Percentiles rank a stretch among this genome's conserved stretches.
phyloP scores from a whole-genome alignment of 2,888 invertebrate genomes.

The Pristionchus arcanus region DNA sequence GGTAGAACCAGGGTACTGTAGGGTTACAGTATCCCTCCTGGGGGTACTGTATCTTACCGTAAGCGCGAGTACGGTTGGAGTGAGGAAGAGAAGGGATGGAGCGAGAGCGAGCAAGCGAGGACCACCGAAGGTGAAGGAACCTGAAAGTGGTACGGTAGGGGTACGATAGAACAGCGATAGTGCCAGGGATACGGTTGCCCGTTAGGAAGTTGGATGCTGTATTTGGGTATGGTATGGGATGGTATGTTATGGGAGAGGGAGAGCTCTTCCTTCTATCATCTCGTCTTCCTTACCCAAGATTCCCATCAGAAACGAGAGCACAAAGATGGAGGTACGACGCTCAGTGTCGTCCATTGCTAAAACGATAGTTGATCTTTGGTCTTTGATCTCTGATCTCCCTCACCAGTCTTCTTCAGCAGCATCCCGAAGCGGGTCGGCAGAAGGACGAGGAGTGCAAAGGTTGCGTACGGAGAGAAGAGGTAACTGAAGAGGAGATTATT shows the following conservation, averaged over 20 bases:
- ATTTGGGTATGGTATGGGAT: too few species aligned
- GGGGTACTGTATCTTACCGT: neutral
- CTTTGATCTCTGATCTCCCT: slow-evolving; percentile 13
- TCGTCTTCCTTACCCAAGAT: neutral
- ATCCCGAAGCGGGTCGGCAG: neutral
- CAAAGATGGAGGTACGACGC: slow-evolving; percentile 46
- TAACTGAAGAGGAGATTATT: neutral
- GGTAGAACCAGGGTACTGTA: too few species aligned
- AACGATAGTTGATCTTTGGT: neutral
- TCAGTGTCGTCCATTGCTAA: too few species aligned
- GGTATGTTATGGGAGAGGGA: neutral
- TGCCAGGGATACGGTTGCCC: neutral
- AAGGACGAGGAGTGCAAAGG: too few species aligned
- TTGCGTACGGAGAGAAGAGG: too few species aligned
- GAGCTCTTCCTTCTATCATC: neutral
- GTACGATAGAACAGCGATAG: neutral
- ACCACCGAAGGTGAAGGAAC: slow-evolving; percentile 32
- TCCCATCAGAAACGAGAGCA: slow-evolving; percentile 36
- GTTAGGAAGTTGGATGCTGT: too few species aligned
- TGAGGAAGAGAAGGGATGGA: too few species aligned
- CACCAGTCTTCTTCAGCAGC: slow-evolving; percentile 40
- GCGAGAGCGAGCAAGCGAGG: slow-evolving; percentile 32
- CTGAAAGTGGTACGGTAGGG: slow-evolving; percentile 1
- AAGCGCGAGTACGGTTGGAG: slow-evolving; percentile 44
- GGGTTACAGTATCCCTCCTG: neutral